These are phyloP conservation scores for Mormyrus lacerda DNA, from an alignment of 2,113 vertebrate species.

Conservation along the genomic window DNA sequence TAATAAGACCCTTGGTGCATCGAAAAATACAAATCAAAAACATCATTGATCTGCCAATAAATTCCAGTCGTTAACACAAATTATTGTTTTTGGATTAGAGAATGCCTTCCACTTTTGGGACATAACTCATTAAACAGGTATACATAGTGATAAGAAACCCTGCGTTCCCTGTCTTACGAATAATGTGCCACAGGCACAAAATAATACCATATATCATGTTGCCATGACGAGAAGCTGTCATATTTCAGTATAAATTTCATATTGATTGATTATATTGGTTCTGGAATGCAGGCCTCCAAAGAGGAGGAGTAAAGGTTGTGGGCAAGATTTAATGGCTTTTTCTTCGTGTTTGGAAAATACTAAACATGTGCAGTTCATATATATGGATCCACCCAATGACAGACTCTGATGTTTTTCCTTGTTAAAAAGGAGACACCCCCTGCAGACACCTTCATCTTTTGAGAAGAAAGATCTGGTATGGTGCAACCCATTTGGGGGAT, in stretches of 20 bases:
- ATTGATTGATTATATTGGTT: not conserved
- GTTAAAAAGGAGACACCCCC: not conserved
- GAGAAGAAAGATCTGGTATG: not conserved
- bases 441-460: not conserved
- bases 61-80: not conserved
- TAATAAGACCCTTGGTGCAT: not conserved
- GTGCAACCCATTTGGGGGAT: slow-evolving; percentile 1
- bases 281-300: not conserved
- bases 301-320: not conserved
- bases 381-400: not conserved
- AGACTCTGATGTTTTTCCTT: slow-evolving; percentile 1
- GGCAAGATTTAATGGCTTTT: not conserved
- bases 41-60: not conserved
- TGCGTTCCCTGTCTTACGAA: not conserved
- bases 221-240: not conserved
- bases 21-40: not conserved
- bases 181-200: slow-evolving; percentile 3
- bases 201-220: not conserved
- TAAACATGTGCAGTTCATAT: not conserved
- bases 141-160: not conserved
- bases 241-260: not conserved
- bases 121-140: not conserved
- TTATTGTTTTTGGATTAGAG: not conserved
- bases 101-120: not conserved
- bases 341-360: not conserved